Evolutionary conservation across 2,113 vertebrate species (phyloP).

Genomic region (Lasiurus borealis): DNA sequence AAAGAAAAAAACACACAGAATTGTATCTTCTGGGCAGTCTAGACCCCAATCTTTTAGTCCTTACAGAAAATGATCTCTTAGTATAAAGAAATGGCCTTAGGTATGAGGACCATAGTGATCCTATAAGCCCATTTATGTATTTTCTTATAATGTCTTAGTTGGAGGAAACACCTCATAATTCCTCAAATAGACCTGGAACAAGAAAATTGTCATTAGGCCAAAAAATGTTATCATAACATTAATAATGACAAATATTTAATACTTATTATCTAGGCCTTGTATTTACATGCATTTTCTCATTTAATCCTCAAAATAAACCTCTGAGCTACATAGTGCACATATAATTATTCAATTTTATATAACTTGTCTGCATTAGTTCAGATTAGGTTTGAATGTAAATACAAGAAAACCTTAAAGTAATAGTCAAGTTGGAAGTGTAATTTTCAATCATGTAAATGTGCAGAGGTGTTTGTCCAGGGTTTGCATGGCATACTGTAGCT

Average conservation of each 20-base stretch:
- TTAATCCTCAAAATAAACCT: slow-evolving; percentile 56
- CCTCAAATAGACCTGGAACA: slow-evolving; percentile 29
- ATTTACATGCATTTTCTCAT: slow-evolving; percentile 55
- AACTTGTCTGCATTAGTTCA: slow-evolving; percentile 40
- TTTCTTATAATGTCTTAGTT: slow-evolving; percentile 53
- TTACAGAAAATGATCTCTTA: slow-evolving; percentile 30
- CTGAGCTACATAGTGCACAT: slow-evolving; percentile 14
- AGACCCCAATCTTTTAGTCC: background rate
- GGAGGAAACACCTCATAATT: slow-evolving; percentile 50
- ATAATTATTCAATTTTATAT: slow-evolving; percentile 60
- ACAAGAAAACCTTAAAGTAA: background rate
- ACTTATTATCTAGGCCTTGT: slow-evolving; percentile 29
- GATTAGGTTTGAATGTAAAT: slow-evolving; percentile 61
- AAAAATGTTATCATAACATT: slow-evolving; percentile 52
- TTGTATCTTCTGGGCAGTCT: background rate
- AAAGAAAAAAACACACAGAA: background rate
- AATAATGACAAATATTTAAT: slow-evolving; percentile 50
- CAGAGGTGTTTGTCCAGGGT: background rate
- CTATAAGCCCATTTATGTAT: background rate
- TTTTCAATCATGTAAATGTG: background rate
- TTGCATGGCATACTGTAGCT: background rate
- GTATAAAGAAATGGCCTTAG: background rate
- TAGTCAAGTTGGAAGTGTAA: background rate
- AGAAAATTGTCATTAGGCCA: slow-evolving; percentile 65
- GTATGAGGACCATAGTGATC: background rate